Evolutionary conservation across 2,797 vertebrate genomes (phyloP).

Genomic region (Pipistrellus kuhlii): DNA sequence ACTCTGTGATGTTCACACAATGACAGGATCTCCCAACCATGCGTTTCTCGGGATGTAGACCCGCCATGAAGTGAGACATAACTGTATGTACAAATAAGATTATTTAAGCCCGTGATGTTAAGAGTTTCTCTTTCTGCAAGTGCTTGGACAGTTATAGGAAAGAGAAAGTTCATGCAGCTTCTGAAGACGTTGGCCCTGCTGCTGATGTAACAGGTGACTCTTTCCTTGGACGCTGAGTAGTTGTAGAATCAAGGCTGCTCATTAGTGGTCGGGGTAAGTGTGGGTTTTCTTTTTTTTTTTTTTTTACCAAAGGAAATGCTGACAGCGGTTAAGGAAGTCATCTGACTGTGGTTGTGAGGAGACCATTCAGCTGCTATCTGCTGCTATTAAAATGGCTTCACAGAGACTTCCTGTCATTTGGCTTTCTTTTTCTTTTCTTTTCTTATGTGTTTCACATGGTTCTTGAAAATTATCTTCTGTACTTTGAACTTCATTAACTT

Average conservation of each 20-base stretch:
- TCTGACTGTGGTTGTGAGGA: conserved; percentile 4
- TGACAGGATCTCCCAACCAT: background rate
- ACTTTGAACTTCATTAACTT: conserved; percentile 57
- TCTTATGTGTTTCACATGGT: background rate
- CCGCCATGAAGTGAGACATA: background rate
- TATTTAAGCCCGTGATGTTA: background rate
- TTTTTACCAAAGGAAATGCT: conserved; percentile 55
- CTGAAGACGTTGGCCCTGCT: background rate
- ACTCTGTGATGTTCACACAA: background rate
- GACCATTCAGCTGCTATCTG: background rate
- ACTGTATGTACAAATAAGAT: background rate
- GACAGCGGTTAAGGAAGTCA: background rate
- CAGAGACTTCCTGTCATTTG: conserved; percentile 45
- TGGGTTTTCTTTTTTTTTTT: conserved; percentile 16
- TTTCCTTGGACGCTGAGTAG: background rate
- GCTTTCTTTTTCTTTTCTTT: background rate
- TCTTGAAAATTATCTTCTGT: conserved; percentile 56
- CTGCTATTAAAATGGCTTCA: background rate
- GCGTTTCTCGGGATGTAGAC: background rate
- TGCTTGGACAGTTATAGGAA: background rate
- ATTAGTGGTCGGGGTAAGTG: conserved; percentile 63
- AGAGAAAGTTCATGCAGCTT: background rate
- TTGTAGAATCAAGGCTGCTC: conserved; percentile 41
- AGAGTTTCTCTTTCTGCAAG: background rate
- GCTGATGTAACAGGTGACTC: background rate